phyloP scores from a whole-genome alignment of 2,888 invertebrate species.

The Spilosoma lubricipeda region DNA sequence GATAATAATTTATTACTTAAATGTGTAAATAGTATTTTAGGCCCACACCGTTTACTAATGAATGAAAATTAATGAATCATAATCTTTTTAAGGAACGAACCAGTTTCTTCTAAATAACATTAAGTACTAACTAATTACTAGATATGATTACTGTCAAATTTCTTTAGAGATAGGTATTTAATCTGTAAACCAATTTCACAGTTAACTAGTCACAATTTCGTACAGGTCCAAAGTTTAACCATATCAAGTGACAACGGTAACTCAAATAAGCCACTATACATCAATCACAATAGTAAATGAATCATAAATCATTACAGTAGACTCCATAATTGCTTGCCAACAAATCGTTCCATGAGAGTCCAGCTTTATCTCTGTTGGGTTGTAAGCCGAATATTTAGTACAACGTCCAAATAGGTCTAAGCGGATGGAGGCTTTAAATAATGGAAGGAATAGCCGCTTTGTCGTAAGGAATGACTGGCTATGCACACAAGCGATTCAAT shows the following conservation, averaged over 20 bases:
- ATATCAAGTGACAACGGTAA: not conserved
- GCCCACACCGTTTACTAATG: too few relatives aligned
- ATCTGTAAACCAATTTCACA: not conserved
- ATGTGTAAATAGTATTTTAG: not conserved
- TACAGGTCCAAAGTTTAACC: not conserved
- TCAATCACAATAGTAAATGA: not conserved
- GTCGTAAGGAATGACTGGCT: constrained; percentile 20
- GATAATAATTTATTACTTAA: not conserved
- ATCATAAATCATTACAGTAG: not conserved
- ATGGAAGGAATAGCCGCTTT: constrained; percentile 32
- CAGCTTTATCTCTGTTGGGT: constrained; percentile 16
- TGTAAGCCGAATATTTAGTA: constrained; percentile 40
- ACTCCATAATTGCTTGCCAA: not conserved
- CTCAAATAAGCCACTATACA: not conserved
- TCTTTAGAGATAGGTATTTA: too few relatives aligned
- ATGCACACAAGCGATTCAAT: constrained; percentile 23
- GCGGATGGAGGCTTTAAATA: constrained; percentile 37
- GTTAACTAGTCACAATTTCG: not conserved
- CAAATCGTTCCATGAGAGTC: not conserved
- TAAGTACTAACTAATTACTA: too few relatives aligned
- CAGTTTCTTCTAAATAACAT: too few relatives aligned
- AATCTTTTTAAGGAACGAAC: too few relatives aligned
- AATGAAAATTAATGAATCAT: too few relatives aligned
- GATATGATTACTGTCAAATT: too few relatives aligned
- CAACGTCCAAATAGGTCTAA: constrained; percentile 20